Evolutionary conservation across 2,113 vertebrate genomes (phyloP).

Genomic region (Hypocryptadius cinnamomeus): DNA sequence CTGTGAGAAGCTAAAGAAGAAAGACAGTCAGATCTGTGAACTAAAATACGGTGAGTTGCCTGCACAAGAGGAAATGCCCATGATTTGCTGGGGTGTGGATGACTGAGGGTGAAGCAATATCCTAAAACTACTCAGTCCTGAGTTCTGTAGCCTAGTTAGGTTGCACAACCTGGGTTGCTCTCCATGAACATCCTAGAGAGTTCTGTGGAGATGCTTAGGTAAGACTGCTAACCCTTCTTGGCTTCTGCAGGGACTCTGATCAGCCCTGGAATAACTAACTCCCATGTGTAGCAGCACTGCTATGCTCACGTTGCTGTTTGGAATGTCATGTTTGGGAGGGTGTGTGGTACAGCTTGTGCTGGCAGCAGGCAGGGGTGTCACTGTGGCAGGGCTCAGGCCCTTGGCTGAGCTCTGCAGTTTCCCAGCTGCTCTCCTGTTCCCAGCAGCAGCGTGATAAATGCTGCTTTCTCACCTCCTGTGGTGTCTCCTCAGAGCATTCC

Average conservation of each 20-base stretch:
- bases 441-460: background rate
- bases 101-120: background rate
- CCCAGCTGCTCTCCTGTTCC: background rate
- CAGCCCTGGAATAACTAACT: background rate
- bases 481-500: background rate
- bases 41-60: constrained; percentile 87
- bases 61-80: background rate
- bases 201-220: background rate
- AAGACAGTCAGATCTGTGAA: constrained; percentile 95
- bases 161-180: background rate
- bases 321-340: rapidly evolving
- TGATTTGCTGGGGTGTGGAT: background rate
- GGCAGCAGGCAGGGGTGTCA: background rate
- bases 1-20: constrained; percentile 97
- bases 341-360: background rate
- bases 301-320: rapidly evolving
- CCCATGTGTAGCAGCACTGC: background rate
- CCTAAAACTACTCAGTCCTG: background rate
- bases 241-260: background rate
- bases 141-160: background rate
- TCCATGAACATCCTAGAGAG: background rate
- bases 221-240: background rate
- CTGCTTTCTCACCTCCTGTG: background rate
- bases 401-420: background rate
- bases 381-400: background rate